Evolutionary conservation across 2,797 vertebrate genomes (phyloP).

Genomic region (Zonotrichia albicollis): DNA sequence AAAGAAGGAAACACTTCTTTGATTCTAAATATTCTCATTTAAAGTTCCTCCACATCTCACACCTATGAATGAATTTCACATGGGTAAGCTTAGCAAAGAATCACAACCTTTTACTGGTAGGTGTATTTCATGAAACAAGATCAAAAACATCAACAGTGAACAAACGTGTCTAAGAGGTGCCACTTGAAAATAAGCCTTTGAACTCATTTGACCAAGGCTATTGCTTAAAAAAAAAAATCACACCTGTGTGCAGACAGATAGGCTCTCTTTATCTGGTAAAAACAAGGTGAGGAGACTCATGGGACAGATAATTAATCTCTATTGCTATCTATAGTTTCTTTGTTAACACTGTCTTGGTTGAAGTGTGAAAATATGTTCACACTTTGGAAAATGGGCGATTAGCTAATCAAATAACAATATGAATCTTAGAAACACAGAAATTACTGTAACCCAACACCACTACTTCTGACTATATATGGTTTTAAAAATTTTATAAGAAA

Average conservation of each 20-base stretch:
- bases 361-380: slow-evolving; percentile 84
- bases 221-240: slow-evolving; percentile 61
- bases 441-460: slow-evolving; percentile 65
- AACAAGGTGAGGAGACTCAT: slow-evolving; percentile 77
- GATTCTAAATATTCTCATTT: slow-evolving; percentile 54
- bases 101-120: slow-evolving; percentile 40
- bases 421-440: slow-evolving; percentile 75
- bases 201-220: slow-evolving; percentile 72
- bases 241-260: slow-evolving; percentile 75
- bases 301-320: slow-evolving; percentile 82
- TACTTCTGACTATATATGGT: slow-evolving; percentile 50
- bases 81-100: slow-evolving; percentile 22
- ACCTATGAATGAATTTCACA: slow-evolving; percentile 33
- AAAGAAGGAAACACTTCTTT: slow-evolving; percentile 15
- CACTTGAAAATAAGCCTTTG: slow-evolving; percentile 67
- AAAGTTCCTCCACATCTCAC: slow-evolving; percentile 29
- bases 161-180: slow-evolving; percentile 43
- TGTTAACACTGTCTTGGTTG: slow-evolving; percentile 80
- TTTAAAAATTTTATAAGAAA: slow-evolving; percentile 22
- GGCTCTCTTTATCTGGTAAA: slow-evolving; percentile 74
- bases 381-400: slow-evolving; percentile 79
- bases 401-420: slow-evolving; percentile 83
- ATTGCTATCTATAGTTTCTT: slow-evolving; percentile 84
- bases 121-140: slow-evolving; percentile 65
- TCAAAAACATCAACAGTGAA: slow-evolving; percentile 61